phyloP scores from a whole-genome alignment of 2,113 vertebrate species.

The Syrmaticus mikado region DNA sequence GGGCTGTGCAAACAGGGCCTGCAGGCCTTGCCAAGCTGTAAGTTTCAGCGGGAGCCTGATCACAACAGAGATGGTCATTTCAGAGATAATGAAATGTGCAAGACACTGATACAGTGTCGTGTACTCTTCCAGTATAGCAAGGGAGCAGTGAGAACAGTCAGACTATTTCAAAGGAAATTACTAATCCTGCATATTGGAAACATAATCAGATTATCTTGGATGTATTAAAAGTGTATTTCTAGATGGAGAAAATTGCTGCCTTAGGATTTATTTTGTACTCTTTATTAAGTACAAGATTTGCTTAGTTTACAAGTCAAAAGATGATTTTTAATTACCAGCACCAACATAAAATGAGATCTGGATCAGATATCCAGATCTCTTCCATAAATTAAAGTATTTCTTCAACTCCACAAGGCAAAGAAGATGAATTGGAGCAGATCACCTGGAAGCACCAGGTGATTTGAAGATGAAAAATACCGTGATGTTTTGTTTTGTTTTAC shows the following conservation, averaged over 20 bases:
- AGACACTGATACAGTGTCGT: neutral
- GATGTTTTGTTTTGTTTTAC: neutral
- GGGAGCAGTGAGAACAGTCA: neutral
- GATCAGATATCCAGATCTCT: conserved; percentile 39
- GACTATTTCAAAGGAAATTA: conserved; percentile 26
- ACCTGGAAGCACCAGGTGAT: conserved; percentile 48
- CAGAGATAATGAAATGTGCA: neutral
- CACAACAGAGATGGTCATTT: neutral
- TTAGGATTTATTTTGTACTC: conserved; percentile 49
- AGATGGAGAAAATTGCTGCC: conserved; percentile 15
- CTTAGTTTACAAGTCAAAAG: conserved; percentile 58
- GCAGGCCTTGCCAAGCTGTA: neutral
- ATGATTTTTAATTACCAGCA: conserved; percentile 52
- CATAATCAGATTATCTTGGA: conserved; percentile 41
- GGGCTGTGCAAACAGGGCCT: neutral
- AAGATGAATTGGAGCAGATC: conserved; percentile 28
- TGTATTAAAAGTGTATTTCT: conserved; percentile 29
- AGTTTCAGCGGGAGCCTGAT: neutral
- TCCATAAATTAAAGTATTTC: conserved; percentile 33
- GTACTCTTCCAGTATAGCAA: neutral
- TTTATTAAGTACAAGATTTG: conserved; percentile 40
- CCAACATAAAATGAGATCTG: conserved; percentile 46
- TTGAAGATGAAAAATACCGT: conserved; percentile 13
- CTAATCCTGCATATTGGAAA: neutral
- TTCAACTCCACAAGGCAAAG: conserved; percentile 42